Evolutionary conservation across 2,797 vertebrate species (phyloP).

Genomic region (Mormyrops boulengeri): DNA sequence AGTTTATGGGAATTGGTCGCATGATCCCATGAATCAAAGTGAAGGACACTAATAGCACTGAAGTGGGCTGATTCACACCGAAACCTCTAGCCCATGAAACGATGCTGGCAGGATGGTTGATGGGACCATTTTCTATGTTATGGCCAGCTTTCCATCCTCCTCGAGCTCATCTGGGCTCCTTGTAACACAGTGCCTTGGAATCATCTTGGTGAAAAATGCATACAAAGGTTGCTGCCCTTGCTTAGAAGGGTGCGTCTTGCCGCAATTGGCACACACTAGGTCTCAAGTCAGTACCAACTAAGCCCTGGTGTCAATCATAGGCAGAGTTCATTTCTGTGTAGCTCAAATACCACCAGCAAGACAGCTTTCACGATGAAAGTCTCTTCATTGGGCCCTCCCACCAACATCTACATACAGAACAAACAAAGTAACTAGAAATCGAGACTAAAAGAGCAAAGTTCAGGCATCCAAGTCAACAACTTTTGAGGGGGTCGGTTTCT

Average conservation of each 20-base stretch:
- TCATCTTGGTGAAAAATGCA: slow-evolving; percentile 12
- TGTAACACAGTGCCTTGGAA: slow-evolving; percentile 14
- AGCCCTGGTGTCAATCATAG: background rate
- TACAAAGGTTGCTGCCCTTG: background rate
- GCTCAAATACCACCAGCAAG: background rate
- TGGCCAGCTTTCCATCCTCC: slow-evolving; percentile 18
- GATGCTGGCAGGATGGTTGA: background rate
- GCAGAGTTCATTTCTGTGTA: background rate
- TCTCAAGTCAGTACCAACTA: background rate
- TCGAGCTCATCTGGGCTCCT: slow-evolving; percentile 18
- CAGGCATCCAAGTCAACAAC: background rate
- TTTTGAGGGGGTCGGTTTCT: background rate
- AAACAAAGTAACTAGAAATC: background rate
- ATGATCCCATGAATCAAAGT: background rate
- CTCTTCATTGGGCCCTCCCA: background rate
- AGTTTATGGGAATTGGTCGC: background rate
- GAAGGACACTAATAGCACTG: background rate
- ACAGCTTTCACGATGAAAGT: background rate
- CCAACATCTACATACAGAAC: background rate
- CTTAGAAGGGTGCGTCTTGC: background rate
- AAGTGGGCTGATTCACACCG: slow-evolving; percentile 15
- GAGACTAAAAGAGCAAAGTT: background rate
- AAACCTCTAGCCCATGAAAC: background rate
- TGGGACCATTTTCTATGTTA: slow-evolving; percentile 17
- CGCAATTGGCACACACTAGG: background rate